phyloP scores from a whole-genome alignment of 2,113 vertebrate species.

The Eptatretus burgeri region DNA sequence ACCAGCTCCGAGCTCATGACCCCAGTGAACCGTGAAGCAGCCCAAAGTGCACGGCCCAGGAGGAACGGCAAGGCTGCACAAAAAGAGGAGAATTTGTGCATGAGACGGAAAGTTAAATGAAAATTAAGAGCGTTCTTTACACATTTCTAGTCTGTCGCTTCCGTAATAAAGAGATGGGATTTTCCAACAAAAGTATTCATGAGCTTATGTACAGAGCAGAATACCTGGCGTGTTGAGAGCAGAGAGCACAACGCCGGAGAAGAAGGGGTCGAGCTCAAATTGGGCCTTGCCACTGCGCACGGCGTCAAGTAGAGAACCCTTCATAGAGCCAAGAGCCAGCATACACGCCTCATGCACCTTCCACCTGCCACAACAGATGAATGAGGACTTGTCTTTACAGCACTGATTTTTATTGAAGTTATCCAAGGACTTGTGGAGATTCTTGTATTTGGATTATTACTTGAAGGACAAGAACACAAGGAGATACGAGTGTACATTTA shows the following conservation, averaged over 20 bases:
- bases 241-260: conserved; percentile 54
- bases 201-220: background rate
- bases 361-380: conserved; percentile 31
- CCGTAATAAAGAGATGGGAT: too few relatives aligned
- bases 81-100: too few relatives aligned
- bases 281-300: conserved; percentile 67
- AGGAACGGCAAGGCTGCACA: conserved; percentile 53
- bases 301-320: conserved; percentile 62
- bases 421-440: too few relatives aligned
- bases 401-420: too few relatives aligned
- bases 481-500: too few relatives aligned
- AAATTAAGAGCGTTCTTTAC: too few relatives aligned
- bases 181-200: too few relatives aligned
- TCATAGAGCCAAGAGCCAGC: conserved; percentile 77
- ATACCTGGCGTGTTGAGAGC: conserved; percentile 68
- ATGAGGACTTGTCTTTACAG: too few relatives aligned
- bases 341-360: conserved; percentile 91
- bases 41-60: conserved; percentile 73
- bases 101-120: too few relatives aligned
- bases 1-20: conserved; percentile 90
- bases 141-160: too few relatives aligned
- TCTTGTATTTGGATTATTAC: too few relatives aligned
- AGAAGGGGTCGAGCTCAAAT: conserved; percentile 89
- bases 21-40: conserved; percentile 71
- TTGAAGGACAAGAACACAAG: too few relatives aligned